Evolutionary conservation across 2,797 vertebrate species (phyloP), one percentile per base, ranked within the genome.

Genomic region (Melanotaenia nigrans): DNA sequence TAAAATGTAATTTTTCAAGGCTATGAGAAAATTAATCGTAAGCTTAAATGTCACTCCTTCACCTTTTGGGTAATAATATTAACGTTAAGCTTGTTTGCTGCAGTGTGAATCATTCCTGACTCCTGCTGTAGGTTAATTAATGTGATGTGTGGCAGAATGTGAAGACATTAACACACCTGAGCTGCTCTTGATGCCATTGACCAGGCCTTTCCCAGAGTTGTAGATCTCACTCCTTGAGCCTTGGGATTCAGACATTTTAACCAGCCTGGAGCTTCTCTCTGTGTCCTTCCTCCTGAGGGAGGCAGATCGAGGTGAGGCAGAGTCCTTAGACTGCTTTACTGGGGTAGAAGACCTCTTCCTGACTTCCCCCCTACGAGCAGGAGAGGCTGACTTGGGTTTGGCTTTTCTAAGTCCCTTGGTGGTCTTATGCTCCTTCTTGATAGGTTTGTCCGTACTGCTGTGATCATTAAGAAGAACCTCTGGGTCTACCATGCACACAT

Each of bases 401-500:
- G 92, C 81, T 85, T 95, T 98, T 69, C 95, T 94, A n/a, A 95
- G 90, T 36, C 94, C 91, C 91, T 96, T 96, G 67, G 92, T 96
- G 60, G 94, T 94, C 90, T 97, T 99, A 70, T 94, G 71, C 68
- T 98, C 97, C 81, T 97, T 99, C 86, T 96, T 98, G 28, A 92
- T 82, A 61, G 91, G 85, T 87, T 94, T 96, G 59, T 98, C 97
- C 71, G 94, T 93, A 91, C 89, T 84, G 86, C 83, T 95, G 87
- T 95, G 95, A 57, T 95, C 95, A 45, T 93, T 95, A 59, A 94
- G 90, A 70, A 97, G 92, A 70, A 95, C 89, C 77, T 99, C 98
- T 1, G 98, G 98, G 85, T 99, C 97, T 22, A 97, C 96, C 98
- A 99, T 99, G 92, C 98, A 99, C 70, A 98, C 98, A 51, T 99